Evolutionary conservation across 2,113 vertebrate species (phyloP).

Genomic region (Chelonoidis abingdonii): DNA sequence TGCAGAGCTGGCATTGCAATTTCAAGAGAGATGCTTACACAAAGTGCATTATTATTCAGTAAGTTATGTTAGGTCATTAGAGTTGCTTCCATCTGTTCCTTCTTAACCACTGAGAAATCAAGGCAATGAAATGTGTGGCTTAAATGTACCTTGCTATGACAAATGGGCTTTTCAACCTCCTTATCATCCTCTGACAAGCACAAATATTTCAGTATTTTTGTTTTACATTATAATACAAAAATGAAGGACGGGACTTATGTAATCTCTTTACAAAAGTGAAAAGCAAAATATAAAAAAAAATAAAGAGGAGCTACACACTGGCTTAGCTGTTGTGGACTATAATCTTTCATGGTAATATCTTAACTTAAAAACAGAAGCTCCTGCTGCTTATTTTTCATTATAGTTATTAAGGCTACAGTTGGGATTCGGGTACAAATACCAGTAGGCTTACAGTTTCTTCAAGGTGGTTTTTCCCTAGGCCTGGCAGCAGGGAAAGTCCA

Average conservation of each 20-base stretch:
- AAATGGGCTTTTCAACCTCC: background rate
- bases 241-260: background rate
- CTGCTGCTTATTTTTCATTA: background rate
- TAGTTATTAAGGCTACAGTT: background rate
- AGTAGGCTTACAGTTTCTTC: background rate
- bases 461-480: background rate
- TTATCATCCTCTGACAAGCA: background rate
- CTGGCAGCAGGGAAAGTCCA: background rate
- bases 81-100: background rate
- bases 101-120: background rate
- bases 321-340: background rate
- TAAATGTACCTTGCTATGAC: background rate
- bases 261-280: background rate
- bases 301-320: background rate
- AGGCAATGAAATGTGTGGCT: background rate
- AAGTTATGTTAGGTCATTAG: background rate
- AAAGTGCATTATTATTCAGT: background rate
- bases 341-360: background rate
- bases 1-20: background rate
- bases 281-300: background rate
- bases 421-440: background rate
- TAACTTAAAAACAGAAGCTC: background rate
- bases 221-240: background rate
- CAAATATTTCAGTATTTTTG: background rate
- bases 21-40: background rate